These are phyloP conservation scores for Triplophysa yarkandensis DNA, from an alignment of 2,797 vertebrate species.

Conservation along the genomic window DNA sequence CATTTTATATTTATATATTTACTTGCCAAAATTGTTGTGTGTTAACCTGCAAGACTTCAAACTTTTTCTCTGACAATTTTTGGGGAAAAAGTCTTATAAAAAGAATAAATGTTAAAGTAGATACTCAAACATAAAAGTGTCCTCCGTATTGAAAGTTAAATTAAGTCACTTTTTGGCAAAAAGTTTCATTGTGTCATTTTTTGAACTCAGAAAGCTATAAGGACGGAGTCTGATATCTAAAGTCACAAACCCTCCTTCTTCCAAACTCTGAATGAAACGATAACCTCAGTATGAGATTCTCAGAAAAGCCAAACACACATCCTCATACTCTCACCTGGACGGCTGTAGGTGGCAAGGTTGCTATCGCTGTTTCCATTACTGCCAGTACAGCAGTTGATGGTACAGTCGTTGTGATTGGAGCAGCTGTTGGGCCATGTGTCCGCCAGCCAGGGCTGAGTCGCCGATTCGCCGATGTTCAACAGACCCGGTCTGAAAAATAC, in stretches of 20 bases:
- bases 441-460: constrained; percentile 93
- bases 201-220: not conserved
- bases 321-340: constrained; percentile 84
- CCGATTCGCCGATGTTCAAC: constrained; percentile 93
- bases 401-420: constrained; percentile 96
- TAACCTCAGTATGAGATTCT: constrained; percentile 48
- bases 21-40: no score
- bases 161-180: not conserved
- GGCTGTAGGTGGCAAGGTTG: constrained; percentile 96
- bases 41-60: no score
- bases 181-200: not conserved
- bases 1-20: no score
- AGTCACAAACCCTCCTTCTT: not conserved
- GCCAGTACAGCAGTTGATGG: constrained; percentile 96
- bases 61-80: not conserved
- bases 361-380: constrained; percentile 95
- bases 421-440: constrained; percentile 98
- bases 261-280: constrained; percentile 71
- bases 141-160: not conserved
- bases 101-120: not conserved
- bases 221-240: not conserved
- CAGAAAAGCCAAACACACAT: constrained; percentile 35
- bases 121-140: no score
- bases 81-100: not conserved
- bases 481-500: constrained; percentile 85